phyloP scores from a whole-genome alignment of 2,113 vertebrate species.

The Esox niger region DNA sequence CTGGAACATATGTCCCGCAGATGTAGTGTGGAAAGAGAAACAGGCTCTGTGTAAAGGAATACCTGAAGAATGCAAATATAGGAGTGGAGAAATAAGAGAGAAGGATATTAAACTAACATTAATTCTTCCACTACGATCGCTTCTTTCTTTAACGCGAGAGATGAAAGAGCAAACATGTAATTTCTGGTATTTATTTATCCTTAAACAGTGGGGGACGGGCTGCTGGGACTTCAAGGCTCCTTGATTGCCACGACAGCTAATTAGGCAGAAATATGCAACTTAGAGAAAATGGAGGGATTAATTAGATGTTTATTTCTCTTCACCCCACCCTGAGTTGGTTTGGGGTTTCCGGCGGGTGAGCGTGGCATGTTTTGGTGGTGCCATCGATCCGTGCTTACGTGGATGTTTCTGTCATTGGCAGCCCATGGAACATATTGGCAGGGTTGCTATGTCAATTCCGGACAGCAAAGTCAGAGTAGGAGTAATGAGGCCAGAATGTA shows the following conservation, averaged over 20 bases:
- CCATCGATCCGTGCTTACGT: slow-evolving; percentile 41
- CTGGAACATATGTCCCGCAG: slow-evolving; percentile 71
- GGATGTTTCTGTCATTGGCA: slow-evolving; percentile 57
- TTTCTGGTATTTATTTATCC: slow-evolving; percentile 75
- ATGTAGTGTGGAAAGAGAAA: slow-evolving; percentile 61
- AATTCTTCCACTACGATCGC: slow-evolving; percentile 64
- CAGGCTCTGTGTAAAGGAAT: slow-evolving; percentile 52
- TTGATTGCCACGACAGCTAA: slow-evolving; percentile 65
- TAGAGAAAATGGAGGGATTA: slow-evolving; percentile 57
- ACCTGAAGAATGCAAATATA: slow-evolving; percentile 74
- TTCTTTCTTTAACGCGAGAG: slow-evolving; percentile 56
- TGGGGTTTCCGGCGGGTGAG: not conserved
- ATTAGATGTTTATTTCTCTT: slow-evolving; percentile 75
- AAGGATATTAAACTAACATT: slow-evolving; percentile 74
- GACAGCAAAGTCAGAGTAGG: slow-evolving; percentile 15
- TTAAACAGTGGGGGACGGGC: slow-evolving; percentile 50
- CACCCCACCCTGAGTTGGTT: slow-evolving; percentile 45
- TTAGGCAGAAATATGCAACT: slow-evolving; percentile 68
- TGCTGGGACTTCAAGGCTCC: slow-evolving; percentile 40
- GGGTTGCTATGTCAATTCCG: slow-evolving; percentile 44
- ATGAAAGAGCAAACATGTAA: slow-evolving; percentile 72
- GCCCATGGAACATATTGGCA: slow-evolving; percentile 21
- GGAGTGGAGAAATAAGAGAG: slow-evolving; percentile 69
- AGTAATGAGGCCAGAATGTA: not conserved
- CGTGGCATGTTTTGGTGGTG: slow-evolving; percentile 33